Conservation (phyloP, 2,797 vertebrate genomes). For the Hylomyscus alleni region DNA sequence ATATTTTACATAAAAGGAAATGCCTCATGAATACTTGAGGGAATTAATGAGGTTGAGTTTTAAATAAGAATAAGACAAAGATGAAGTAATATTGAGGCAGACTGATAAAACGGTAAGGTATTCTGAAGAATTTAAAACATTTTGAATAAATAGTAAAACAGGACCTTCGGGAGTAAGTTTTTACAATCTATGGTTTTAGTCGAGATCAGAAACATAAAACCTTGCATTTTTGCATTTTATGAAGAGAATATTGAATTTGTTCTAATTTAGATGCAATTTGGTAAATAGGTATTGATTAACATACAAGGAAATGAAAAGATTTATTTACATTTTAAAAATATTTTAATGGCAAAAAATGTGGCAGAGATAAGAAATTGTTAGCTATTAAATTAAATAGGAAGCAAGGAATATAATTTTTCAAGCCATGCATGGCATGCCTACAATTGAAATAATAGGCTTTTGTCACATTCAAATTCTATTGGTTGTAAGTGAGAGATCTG, state of each 20-base stretch:
- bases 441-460: neutral
- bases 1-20: neutral
- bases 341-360: neutral
- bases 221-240: neutral
- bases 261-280: neutral
- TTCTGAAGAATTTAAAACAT: constrained; percentile 17
- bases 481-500: neutral
- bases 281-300: neutral
- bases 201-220: neutral
- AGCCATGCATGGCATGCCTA: neutral
- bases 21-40: neutral
- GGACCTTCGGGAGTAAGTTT: neutral
- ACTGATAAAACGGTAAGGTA: neutral
- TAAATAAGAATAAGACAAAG: neutral
- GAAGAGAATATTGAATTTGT: neutral
- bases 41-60: neutral
- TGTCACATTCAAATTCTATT: neutral
- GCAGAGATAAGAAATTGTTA: neutral
- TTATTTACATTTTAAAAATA: constrained; percentile 26
- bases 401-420: neutral
- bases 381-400: neutral
- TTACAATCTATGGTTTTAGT: neutral
- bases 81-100: neutral
- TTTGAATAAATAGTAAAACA: neutral
- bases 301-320: neutral